Percentiles rank a stretch among this genome's conserved stretches.
Evolutionary conservation across 2,113 vertebrate genomes (phyloP).

Genomic region (Setophaga petechia): DNA sequence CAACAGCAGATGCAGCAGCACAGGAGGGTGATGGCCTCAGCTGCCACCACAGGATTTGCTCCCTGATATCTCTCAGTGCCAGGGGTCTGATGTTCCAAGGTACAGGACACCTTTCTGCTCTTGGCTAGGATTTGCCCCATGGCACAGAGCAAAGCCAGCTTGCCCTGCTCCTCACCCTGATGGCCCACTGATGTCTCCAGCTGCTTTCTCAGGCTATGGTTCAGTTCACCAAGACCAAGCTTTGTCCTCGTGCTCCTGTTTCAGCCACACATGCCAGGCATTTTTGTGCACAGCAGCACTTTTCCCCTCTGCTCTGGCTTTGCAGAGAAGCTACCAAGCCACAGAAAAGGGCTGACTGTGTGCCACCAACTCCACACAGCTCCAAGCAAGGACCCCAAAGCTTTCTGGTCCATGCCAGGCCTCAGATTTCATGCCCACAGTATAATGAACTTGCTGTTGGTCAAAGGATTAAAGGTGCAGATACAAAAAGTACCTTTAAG

Average conservation of each 20-base stretch:
- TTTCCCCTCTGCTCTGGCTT: not conserved
- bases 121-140: not conserved
- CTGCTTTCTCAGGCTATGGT: not conserved
- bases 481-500: not conserved
- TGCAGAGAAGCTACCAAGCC: not conserved
- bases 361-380: not conserved
- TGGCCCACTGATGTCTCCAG: not conserved
- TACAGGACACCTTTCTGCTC: not conserved
- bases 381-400: not conserved
- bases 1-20: not conserved
- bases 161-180: not conserved
- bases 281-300: not conserved
- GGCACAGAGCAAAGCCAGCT: not conserved
- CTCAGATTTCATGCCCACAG: not conserved
- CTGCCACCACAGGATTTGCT: not conserved
- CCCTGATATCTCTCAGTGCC: accelerated
- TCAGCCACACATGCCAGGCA: accelerated
- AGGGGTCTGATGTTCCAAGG: not conserved
- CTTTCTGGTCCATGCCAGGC: not conserved
- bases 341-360: not conserved
- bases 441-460: not conserved
- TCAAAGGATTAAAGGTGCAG: not conserved
- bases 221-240: not conserved
- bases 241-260: not conserved
- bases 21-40: not conserved